Conservation (phyloP, 2,888 invertebrate genomes). For the Smittia sp. region DNA sequence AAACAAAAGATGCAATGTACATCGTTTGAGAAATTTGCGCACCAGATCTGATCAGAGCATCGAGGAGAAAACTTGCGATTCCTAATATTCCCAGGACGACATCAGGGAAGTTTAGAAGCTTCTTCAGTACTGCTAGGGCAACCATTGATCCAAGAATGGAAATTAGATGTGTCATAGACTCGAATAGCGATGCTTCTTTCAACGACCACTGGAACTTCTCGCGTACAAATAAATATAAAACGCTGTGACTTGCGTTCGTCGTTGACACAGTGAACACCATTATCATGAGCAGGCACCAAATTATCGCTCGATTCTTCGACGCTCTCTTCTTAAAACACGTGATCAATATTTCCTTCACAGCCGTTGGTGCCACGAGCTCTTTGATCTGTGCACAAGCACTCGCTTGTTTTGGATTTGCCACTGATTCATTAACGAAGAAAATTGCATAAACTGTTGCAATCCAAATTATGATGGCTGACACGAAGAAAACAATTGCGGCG, state of each 20-base stretch:
- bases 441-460: slow-evolving; percentile 48
- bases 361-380: slow-evolving; percentile 50
- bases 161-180: slow-evolving; percentile 44
- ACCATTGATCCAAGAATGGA: slow-evolving; percentile 49
- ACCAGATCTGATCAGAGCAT: slow-evolving; percentile 50
- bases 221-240: slow-evolving; percentile 47
- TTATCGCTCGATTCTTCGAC: too few species aligned
- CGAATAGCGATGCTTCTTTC: slow-evolving; percentile 49
- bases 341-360: slow-evolving; percentile 50
- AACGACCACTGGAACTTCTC: slow-evolving; percentile 51
- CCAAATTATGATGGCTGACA: slow-evolving; percentile 44
- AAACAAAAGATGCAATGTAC: slow-evolving; percentile 50
- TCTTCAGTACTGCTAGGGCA: slow-evolving; percentile 45
- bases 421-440: slow-evolving; percentile 48
- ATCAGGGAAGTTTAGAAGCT: slow-evolving; percentile 22
- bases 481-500: slow-evolving; percentile 47
- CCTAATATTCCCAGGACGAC: slow-evolving; percentile 48
- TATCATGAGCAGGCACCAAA: slow-evolving; percentile 51
- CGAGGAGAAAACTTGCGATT: slow-evolving; percentile 48
- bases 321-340: slow-evolving; percentile 51
- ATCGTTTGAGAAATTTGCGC: slow-evolving; percentile 54
- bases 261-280: slow-evolving; percentile 50
- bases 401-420: neutral
- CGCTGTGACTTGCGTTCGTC: slow-evolving; percentile 43
- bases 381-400: slow-evolving; percentile 44